Percentiles rank a stretch among this genome's conserved stretches.
These are phyloP conservation scores for Hesperia comma DNA, from an alignment of 2,888 invertebrate genomes.

Conservation along the genomic window DNA sequence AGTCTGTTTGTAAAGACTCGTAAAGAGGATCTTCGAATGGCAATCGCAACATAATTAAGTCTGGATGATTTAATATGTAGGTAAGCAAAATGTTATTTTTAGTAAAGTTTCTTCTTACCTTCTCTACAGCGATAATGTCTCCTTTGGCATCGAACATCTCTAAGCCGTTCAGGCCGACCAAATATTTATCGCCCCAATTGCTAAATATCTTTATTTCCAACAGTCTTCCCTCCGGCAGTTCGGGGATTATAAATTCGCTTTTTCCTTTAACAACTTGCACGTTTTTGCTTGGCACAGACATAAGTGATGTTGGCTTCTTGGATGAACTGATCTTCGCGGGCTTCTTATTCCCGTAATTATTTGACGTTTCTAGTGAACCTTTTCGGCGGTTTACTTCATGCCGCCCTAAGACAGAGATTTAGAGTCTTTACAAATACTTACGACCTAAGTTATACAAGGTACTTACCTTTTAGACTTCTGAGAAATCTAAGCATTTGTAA, in stretches of 20 bases:
- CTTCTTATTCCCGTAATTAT: slow-evolving; percentile 1
- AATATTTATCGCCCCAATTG: slow-evolving; percentile 92
- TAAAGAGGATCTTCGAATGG: too few species aligned
- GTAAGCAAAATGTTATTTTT: too few species aligned
- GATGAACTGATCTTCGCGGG: slow-evolving; percentile 14
- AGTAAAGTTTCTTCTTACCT: slow-evolving; percentile 69
- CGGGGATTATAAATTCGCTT: slow-evolving; percentile 88
- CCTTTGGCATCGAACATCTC: slow-evolving; percentile 88
- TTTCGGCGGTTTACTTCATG: slow-evolving; percentile 26
- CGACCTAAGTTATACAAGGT: too few species aligned
- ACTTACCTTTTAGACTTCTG: too few species aligned
- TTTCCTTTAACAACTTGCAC: slow-evolving; percentile 27
- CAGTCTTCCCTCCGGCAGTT: slow-evolving; percentile 87
- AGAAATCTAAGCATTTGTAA: too few species aligned
- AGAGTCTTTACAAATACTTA: not conserved
- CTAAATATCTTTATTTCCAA: slow-evolving; percentile 87
- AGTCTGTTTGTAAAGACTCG: too few species aligned
- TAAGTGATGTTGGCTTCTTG: slow-evolving; percentile 24
- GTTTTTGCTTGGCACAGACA: slow-evolving; percentile 30
- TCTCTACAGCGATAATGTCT: slow-evolving; percentile 81
- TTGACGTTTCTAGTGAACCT: slow-evolving; percentile 25
- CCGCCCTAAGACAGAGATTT: slow-evolving; percentile 5
- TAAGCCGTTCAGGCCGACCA: slow-evolving; percentile 91
- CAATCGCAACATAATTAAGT: too few species aligned
- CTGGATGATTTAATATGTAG: too few species aligned